A percentile compares a stretch with the other conserved stretches of the same genome.
Conservation (phyloP, 2,113 vertebrate genomes). For the Mesoclemmys tuberculata region DNA sequence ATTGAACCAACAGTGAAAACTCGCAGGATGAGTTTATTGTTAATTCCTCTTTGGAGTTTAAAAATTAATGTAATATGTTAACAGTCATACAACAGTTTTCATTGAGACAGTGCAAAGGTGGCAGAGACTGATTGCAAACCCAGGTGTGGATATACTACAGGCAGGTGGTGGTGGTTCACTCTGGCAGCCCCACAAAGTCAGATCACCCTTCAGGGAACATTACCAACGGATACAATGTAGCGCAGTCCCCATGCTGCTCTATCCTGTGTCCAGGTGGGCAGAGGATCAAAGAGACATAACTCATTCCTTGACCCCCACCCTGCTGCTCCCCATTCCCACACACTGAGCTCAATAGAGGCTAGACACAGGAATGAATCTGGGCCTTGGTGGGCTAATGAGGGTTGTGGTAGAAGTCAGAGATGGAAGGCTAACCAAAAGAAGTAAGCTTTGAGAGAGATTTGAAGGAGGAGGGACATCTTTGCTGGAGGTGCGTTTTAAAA, state of each 20-base stretch:
- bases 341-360: neutral
- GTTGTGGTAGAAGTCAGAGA: neutral
- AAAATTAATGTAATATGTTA: neutral
- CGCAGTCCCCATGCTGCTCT: neutral
- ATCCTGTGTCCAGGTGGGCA: constrained; percentile 25
- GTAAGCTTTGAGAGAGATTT: neutral
- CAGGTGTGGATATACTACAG: constrained; percentile 48
- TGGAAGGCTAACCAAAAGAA: neutral
- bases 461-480: neutral
- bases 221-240: neutral
- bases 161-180: constrained; percentile 28
- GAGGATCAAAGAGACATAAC: neutral
- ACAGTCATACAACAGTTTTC: neutral
- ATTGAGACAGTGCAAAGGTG: neutral
- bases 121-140: neutral
- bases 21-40: neutral
- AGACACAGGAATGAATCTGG: neutral
- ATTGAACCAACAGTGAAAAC: constrained; percentile 17
- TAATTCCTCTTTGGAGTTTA: constrained; percentile 61
- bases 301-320: neutral
- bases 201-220: rapidly evolving
- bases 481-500: neutral
- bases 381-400: rapidly evolving
- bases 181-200: constrained; percentile 41
- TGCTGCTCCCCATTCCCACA: neutral